Base-by-base conservation (phyloP, 1,140 invertebrate genomes). In the Psix sp. region DNA sequence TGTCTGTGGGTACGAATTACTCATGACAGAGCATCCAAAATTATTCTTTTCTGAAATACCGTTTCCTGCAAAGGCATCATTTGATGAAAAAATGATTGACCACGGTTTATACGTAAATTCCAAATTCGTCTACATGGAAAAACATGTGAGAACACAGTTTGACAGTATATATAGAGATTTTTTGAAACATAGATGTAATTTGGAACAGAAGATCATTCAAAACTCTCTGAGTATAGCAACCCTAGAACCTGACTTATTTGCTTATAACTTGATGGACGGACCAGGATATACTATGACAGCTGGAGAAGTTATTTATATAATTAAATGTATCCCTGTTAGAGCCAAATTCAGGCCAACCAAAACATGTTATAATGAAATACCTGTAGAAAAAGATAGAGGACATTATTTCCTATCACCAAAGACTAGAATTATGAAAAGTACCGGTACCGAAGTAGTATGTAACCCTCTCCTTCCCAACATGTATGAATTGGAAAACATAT, bases 351-450 rank as follows among this genome's bases (percentile, higher is more conserved):
- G 56, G 9, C 6, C 21, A 7, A 59, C 56, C 0, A 7, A 42
- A 0, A 16, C 15, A 3, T 76, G 74, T 48, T 67, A 67, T 29
- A 7, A 56, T 7, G 56, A 76, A 48, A 20, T 71, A 7, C 74
- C 60, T 0, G 62, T 76, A 13, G 11, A 4, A 1, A 38, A 18
- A 7, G 24, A 36, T 10, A 62, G 57, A 2, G 6, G 29, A 7
- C 17, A 18, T 3, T 60, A 54, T 5, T 76, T 56, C n/a, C 11
- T 76, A 11, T 35, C 51, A 9, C 60, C 52, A 0, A 43, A 49
- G 11, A 76, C 74, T 7, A 49, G 60, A 21, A 62, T 76, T 17
- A 9, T 76, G 42, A 48, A 38, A 13, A n/a, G 6, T 9, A 24
- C 1, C 13, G 62, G 62, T 0, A 51, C 20, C 9, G 1, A 52